A percentile compares a stretch with the other conserved stretches of the same genome.
Evolutionary conservation across 2,113 vertebrate genomes (phyloP).

Genomic region (Eolophus roseicapilla): DNA sequence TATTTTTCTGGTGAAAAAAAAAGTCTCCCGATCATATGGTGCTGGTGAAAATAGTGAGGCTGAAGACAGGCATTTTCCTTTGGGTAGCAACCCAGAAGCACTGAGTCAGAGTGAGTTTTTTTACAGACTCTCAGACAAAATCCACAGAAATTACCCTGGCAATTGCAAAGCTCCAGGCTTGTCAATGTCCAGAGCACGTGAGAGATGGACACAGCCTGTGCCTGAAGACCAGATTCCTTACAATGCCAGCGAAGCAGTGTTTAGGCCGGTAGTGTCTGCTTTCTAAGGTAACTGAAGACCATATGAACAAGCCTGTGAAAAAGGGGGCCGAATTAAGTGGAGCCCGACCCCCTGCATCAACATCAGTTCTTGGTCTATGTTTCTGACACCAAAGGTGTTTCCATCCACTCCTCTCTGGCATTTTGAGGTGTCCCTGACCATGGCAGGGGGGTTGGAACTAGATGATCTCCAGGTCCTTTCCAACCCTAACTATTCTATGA

Average conservation of each 20-base stretch:
- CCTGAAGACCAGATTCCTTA: not conserved
- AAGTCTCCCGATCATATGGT: not conserved
- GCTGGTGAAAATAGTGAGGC: not conserved
- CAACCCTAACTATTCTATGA: no score
- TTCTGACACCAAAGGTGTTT: not conserved
- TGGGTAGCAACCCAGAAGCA: not conserved
- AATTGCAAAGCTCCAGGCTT: not conserved
- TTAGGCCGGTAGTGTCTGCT: not conserved
- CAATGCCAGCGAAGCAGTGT: not conserved
- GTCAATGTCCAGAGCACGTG: not conserved
- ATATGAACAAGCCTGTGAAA: not conserved
- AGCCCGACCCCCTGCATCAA: not conserved
- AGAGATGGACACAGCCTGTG: not conserved
- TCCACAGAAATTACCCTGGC: not conserved
- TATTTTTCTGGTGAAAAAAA: not conserved
- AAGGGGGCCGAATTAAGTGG: not conserved
- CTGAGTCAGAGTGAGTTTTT: not conserved
- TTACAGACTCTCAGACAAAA: not conserved
- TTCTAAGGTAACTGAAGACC: not conserved
- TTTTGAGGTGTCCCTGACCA: not conserved
- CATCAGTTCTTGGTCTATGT: not conserved
- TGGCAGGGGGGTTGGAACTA: no score
- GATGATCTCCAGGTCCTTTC: no score
- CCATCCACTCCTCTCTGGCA: not conserved
- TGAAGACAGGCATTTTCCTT: not conserved